Percentiles rank a stretch among this genome's conserved stretches.
phyloP scores from a whole-genome alignment of 1,140 invertebrate species.

The Drosophila busckii region DNA sequence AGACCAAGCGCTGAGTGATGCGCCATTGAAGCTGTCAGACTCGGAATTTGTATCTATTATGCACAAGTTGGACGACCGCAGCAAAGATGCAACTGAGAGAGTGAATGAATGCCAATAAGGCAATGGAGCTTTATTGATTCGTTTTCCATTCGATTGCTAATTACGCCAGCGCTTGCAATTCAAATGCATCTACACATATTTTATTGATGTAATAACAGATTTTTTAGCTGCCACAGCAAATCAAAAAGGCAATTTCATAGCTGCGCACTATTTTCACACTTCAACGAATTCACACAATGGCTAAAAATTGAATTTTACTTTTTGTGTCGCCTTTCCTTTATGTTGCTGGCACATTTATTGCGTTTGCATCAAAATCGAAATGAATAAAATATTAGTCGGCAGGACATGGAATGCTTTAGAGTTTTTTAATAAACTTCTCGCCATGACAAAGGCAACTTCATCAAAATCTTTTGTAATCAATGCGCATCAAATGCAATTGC shows the following conservation, averaged over 20 bases:
- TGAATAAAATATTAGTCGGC: slow-evolving; percentile 67
- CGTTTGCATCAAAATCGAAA: slow-evolving; percentile 49
- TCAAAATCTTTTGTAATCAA: slow-evolving; percentile 61
- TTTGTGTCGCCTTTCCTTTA: slow-evolving; percentile 10
- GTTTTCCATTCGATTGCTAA: no score
- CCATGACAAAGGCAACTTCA: slow-evolving; percentile 41
- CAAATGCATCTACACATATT: background rate
- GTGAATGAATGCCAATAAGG: no score
- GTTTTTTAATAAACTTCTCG: slow-evolving; percentile 70
- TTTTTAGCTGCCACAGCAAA: slow-evolving; percentile 6
- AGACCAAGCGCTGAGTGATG: no score
- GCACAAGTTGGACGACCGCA: no score
- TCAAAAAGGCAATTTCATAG: slow-evolving; percentile 31
- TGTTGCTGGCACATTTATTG: slow-evolving; percentile 15
- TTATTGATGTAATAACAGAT: slow-evolving; percentile 10
- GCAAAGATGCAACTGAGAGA: no score
- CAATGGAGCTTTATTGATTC: no score
- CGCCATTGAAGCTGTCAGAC: no score
- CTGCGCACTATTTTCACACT: slow-evolving; percentile 62
- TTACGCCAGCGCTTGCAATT: background rate
- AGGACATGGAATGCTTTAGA: slow-evolving; percentile 21
- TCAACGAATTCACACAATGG: slow-evolving; percentile 60
- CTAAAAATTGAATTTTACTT: slow-evolving; percentile 44
- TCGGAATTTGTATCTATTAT: no score
- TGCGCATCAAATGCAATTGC: slow-evolving; percentile 44